Base-by-base conservation (phyloP, 2,888 invertebrate genomes). In the Amphipoea lucens region DNA sequence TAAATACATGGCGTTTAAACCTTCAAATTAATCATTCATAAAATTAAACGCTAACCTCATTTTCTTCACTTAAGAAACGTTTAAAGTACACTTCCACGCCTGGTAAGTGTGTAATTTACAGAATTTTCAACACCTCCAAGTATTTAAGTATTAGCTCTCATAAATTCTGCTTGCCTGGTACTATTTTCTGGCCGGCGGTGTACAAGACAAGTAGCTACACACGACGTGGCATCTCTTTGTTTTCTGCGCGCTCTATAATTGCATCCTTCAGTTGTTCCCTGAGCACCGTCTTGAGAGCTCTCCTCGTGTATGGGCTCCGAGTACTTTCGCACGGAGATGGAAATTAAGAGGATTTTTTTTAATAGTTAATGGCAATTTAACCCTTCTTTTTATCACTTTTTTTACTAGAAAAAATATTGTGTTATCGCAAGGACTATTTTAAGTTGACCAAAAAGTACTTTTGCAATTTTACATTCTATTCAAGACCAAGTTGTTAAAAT, bases 211-310 rank as follows among this genome's bases (percentile, higher is more conserved):
- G 79, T 75, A 70, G 71, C 85, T 83, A 82, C 79, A 85, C 65
- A 82, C 70, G 62, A 76, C 72, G 78, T 67, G 73, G 68, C 70
- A 77, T 77, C 82, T 86, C 75, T 89, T 90, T 89, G 90, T 89
- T 89, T 87, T 83, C 85, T 54, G 77, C 65, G 79, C 65, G 80
- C 81, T 82, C 76, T 77, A 83, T 90, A 90, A 90, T 89, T 90
- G 89, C 89, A 89, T 89, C 89, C 89, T 84, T 84, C 86, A 86
- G 84, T 89, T 81, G 82, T 87, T 80, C 70, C 70, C 40, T 60
- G 78, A 78, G 86, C 54, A 77, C 62, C 36, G 63, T 76, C 79
- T 85, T 85, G 81, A 81, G 76, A 76, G 83, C 79, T 80, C 76
- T 80, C 60, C 40, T 77, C 71, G 62, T 63, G n/a, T 84, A 83